These are phyloP conservation scores for Caenorhabditis brenneri DNA, from an alignment of 1,140 invertebrate species.

Conservation along the genomic window DNA sequence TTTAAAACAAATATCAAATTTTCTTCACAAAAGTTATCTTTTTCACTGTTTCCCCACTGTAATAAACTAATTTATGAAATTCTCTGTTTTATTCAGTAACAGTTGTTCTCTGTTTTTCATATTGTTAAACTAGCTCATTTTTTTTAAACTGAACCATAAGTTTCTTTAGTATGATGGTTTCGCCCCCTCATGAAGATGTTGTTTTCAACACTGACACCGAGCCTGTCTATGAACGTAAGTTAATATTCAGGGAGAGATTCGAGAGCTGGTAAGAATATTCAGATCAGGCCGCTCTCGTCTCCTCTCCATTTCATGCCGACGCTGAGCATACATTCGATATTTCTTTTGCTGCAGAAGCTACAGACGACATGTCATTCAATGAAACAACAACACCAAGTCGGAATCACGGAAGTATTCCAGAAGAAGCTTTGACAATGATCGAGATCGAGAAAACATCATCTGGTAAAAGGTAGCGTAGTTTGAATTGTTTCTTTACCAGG, in stretches of 20 bases:
- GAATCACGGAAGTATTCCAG: not conserved
- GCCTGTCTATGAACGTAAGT: constrained; percentile 19
- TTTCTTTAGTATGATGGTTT: constrained; percentile 12
- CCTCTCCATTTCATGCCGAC: constrained; percentile 5
- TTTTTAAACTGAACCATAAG: not conserved
- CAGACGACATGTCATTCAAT: not conserved
- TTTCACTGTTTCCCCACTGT: too few species aligned
- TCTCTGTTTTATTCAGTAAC: too few species aligned
- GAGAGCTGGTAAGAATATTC: constrained; percentile 11
- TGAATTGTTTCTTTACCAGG: not conserved
- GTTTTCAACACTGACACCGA: constrained; percentile 11
- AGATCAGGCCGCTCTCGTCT: constrained; percentile 27
- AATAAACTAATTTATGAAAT: too few species aligned
- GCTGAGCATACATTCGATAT: not conserved
- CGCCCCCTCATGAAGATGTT: not conserved
- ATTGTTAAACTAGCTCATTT: not conserved
- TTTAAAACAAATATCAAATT: not conserved
- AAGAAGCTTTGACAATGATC: not conserved
- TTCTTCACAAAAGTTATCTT: too few species aligned
- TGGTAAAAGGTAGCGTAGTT: not conserved
- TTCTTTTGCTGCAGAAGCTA: constrained; percentile 25
- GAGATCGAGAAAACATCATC: not conserved
- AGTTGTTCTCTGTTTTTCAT: not conserved
- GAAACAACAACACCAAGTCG: not conserved
- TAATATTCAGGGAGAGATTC: not conserved